Base-by-base conservation (phyloP, 1,140 invertebrate genomes). In the Philotrypesis tridentata region DNA sequence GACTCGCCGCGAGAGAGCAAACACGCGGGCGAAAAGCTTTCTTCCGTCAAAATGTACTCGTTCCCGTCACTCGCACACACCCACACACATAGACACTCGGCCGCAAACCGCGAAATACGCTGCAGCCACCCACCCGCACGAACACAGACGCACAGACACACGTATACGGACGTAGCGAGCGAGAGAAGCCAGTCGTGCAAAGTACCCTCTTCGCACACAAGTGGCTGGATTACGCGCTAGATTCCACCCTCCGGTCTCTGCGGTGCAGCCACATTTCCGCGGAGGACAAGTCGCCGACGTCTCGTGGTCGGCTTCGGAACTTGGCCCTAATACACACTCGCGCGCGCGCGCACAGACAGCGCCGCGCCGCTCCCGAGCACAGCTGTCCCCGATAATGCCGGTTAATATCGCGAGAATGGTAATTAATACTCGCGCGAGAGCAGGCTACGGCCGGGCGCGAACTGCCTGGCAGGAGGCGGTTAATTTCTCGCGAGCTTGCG, bases 401-500 rank as follows among this genome's bases (percentile, higher is more conserved):
- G 87, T 89, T 89, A 90, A 91, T 90, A 89, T 90, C 89, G 88
- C 88, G 88, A 90, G 89, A 90, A 91, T 90, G 88, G 87, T 88
- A 91, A 91, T 91, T 91, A 91, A 90, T 90, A 91, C 89, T 90
- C 89, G n/a, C n/a, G 71, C 23, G 60, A 83, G 71, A 37, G n/a
- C n/a, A n/a, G n/a, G n/a, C n/a, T n/a, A n/a, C n/a, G n/a, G n/a
- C n/a, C n/a, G n/a, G n/a, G n/a, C n/a, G n/a, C n/a, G n/a, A n/a
- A n/a, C n/a, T n/a, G n/a, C n/a, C n/a, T n/a, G n/a, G n/a, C n/a
- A n/a, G n/a, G n/a, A n/a, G n/a, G n/a, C n/a, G 33, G 84, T 74
- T 61, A 76, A 67, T 84, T 80, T 71, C 31, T 27, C 43, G 75
- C 71, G 2, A 55, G 89, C 71, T 73, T 25, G n/a, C 17, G 2